Percentiles rank a stretch among this genome's conserved stretches.
Evolutionary conservation across 1,140 invertebrate species (phyloP).

Genomic region (Ostrea denselamellosa): DNA sequence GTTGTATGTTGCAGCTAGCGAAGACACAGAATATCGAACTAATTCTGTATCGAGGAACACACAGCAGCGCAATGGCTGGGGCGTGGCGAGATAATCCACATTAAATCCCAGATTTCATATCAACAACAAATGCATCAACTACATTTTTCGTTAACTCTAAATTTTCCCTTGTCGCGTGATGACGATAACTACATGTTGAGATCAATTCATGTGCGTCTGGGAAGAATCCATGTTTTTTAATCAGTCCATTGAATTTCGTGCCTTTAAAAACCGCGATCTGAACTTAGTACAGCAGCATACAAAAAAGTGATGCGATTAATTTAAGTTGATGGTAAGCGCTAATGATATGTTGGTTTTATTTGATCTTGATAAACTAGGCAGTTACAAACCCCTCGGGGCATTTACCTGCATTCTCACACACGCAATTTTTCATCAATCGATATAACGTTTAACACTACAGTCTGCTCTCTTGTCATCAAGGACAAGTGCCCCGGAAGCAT

Average conservation of each 20-base stretch:
- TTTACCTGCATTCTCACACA: constrained; percentile 37
- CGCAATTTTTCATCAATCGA: constrained; percentile 27
- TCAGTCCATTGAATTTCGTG: not conserved
- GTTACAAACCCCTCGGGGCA: not conserved
- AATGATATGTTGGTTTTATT: not conserved
- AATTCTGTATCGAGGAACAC: not conserved
- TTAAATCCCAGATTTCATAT: not conserved
- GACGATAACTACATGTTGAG: not conserved
- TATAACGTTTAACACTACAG: not conserved
- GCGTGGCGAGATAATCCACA: constrained; percentile 20
- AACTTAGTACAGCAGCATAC: not conserved
- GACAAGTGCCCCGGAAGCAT: constrained; percentile 6
- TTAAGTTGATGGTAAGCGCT: not conserved
- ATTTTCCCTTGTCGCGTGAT: too few relatives aligned
- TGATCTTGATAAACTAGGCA: constrained; percentile 17
- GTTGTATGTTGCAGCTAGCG: constrained; percentile 3
- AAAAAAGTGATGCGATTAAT: constrained; percentile 27
- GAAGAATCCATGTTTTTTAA: not conserved
- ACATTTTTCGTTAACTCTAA: too few relatives aligned
- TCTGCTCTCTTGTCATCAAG: not conserved
- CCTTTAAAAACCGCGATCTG: not conserved
- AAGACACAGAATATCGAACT: not conserved
- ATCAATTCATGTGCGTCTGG: not conserved
- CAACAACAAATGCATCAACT: not conserved
- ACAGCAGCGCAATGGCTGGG: not conserved